Evolutionary conservation across 1,140 invertebrate genomes (phyloP).

Genomic region (Drosophila lacteicornis): DNA sequence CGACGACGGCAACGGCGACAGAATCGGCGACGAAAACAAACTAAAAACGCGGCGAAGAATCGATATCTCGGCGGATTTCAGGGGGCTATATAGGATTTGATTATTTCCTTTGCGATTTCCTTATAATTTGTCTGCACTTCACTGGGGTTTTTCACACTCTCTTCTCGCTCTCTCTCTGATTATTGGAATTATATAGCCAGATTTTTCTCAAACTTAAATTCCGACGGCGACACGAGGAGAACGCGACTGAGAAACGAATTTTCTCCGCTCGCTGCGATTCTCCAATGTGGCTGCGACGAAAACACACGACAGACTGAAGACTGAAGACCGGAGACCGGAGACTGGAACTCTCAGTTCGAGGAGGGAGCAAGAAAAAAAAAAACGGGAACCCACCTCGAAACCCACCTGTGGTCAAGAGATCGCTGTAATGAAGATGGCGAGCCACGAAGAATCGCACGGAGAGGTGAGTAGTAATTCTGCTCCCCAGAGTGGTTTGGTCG

Average conservation of each 20-base stretch:
- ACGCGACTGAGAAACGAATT: slow-evolving; percentile 53
- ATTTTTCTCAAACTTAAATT: slow-evolving; percentile 28
- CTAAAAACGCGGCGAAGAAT: slow-evolving; percentile 62
- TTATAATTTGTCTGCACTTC: slow-evolving; percentile 44
- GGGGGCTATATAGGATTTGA: slow-evolving; percentile 22
- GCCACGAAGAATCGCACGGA: slow-evolving; percentile 17
- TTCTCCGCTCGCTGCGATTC: slow-evolving; percentile 58
- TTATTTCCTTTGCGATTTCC: slow-evolving; percentile 1
- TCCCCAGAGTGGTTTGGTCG: slow-evolving; percentile 72
- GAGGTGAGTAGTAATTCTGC: slow-evolving; percentile 31
- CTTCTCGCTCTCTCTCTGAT: slow-evolving; percentile 6
- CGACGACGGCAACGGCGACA: slow-evolving; percentile 10
- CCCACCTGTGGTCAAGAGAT: slow-evolving; percentile 50
- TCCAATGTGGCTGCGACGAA: slow-evolving; percentile 75
- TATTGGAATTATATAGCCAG: slow-evolving; percentile 30
- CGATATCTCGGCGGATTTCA: slow-evolving; percentile 2
- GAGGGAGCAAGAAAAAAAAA: slow-evolving; percentile 7
- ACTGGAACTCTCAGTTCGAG: slow-evolving; percentile 16
- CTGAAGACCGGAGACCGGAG: slow-evolving; percentile 28
- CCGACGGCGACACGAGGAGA: slow-evolving; percentile 61
- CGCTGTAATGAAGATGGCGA: slow-evolving; percentile 56
- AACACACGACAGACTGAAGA: slow-evolving; percentile 76
- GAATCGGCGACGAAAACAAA: slow-evolving; percentile 61
- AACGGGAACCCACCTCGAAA: slow-evolving; percentile 19
- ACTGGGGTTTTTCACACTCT: slow-evolving; percentile 37